These are phyloP conservation scores for Seira ritae DNA, from an alignment of 2,888 invertebrate species.

Conservation along the genomic window DNA sequence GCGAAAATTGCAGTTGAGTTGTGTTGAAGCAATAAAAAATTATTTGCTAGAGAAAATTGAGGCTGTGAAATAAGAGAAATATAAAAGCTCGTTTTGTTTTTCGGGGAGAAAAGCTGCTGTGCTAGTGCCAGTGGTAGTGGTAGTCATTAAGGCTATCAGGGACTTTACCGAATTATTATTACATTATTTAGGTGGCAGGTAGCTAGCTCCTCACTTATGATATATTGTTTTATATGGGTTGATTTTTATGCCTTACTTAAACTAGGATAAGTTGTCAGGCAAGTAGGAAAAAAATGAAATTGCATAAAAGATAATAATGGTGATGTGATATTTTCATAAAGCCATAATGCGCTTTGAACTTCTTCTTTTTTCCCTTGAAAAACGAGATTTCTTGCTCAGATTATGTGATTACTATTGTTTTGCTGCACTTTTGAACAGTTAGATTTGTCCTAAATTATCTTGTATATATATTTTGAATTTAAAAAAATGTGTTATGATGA, in stretches of 20 bases:
- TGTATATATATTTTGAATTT: slow-evolving; percentile 22
- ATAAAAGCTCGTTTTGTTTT: neutral
- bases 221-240: slow-evolving; percentile 17
- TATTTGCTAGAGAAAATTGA: neutral
- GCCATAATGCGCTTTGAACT: slow-evolving; percentile 54
- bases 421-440: slow-evolving; percentile 58
- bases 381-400: slow-evolving; percentile 35
- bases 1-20: neutral
- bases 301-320: slow-evolving; percentile 57
- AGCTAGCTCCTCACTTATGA: too few species aligned
- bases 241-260: neutral
- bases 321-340: neutral
- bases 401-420: slow-evolving; percentile 27
- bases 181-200: neutral
- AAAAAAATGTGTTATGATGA: slow-evolving; percentile 12
- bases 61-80: neutral
- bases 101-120: slow-evolving; percentile 14
- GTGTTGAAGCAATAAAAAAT: slow-evolving; percentile 17
- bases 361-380: slow-evolving; percentile 47
- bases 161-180: slow-evolving; percentile 26
- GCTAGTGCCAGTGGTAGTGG: slow-evolving; percentile 9
- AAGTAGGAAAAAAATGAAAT: slow-evolving; percentile 36
- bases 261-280: slow-evolving; percentile 26
- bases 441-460: slow-evolving; percentile 53
- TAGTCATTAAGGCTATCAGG: slow-evolving; percentile 58